These are phyloP conservation scores for Myopa tessellatipennis DNA, from an alignment of 2,888 invertebrate species.

Conservation along the genomic window DNA sequence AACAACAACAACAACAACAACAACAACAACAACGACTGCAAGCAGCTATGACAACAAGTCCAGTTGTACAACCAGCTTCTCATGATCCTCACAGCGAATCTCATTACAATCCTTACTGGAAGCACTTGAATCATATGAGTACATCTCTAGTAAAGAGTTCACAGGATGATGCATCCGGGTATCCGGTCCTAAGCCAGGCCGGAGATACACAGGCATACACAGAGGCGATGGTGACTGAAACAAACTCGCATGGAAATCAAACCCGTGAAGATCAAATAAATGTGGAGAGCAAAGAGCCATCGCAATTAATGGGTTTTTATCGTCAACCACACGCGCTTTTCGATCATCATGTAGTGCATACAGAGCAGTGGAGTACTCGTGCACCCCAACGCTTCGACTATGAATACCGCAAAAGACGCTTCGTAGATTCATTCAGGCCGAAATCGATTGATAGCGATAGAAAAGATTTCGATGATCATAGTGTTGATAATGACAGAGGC, in stretches of 20 bases:
- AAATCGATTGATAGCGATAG: background rate
- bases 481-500: conserved; percentile 22
- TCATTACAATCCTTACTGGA: too few relatives aligned
- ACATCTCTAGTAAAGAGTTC: too few relatives aligned
- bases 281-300: background rate
- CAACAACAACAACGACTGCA: conserved; percentile 23
- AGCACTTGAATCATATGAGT: too few relatives aligned
- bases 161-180: too few relatives aligned
- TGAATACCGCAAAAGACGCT: conserved; percentile 50
- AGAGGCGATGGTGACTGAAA: background rate
- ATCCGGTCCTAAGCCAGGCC: too few relatives aligned
- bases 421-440: conserved; percentile 20
- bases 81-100: too few relatives aligned
- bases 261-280: background rate
- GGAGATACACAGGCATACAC: background rate
- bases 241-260: too few relatives aligned
- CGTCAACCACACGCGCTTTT: conserved; percentile 52
- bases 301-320: conserved; percentile 40
- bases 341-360: conserved; percentile 55
- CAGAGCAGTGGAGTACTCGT: conserved; percentile 34
- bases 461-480: background rate
- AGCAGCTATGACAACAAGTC: too few relatives aligned
- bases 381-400: conserved; percentile 31
- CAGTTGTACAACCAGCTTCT: too few relatives aligned
- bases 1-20: conserved; percentile 27